Conservation (phyloP, 2,888 invertebrate species). For the Drosophila birchii region DNA sequence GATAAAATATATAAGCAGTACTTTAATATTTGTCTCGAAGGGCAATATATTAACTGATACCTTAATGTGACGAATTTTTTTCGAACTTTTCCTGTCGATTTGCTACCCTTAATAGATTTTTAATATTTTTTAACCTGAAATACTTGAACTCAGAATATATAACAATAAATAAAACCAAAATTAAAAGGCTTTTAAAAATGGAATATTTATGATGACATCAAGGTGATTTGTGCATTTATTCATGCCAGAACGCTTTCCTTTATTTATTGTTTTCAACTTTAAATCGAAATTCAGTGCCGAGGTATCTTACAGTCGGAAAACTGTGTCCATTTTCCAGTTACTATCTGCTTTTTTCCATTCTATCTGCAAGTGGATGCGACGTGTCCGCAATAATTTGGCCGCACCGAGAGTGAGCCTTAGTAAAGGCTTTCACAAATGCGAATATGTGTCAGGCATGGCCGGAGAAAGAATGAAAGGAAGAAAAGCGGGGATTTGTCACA, state of each 20-base stretch:
- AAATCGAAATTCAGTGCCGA: background rate
- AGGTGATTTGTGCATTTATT: background rate
- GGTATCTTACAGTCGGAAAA: background rate
- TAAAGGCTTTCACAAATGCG: slow-evolving; percentile 29
- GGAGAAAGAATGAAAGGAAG: slow-evolving; percentile 23
- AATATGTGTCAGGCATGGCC: slow-evolving; percentile 64
- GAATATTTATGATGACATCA: background rate
- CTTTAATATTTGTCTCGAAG: too few species aligned
- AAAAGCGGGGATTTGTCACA: slow-evolving; percentile 68
- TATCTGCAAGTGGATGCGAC: slow-evolving; percentile 55
- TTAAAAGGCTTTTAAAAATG: background rate
- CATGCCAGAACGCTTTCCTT: background rate
- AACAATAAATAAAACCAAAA: background rate
- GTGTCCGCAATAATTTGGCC: slow-evolving; percentile 76
- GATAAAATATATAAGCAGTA: too few species aligned
- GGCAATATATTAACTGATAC: too few species aligned
- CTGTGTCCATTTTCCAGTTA: background rate
- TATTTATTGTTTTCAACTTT: background rate
- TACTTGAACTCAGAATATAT: too few species aligned
- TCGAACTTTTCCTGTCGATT: too few species aligned
- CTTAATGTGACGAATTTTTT: too few species aligned
- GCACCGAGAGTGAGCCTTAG: slow-evolving; percentile 56
- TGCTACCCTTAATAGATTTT: too few species aligned
- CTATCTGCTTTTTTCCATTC: background rate
- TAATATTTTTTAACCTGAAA: too few species aligned